Base-by-base conservation (phyloP, 2,797 vertebrate genomes). In the Pitangus sulphuratus region DNA sequence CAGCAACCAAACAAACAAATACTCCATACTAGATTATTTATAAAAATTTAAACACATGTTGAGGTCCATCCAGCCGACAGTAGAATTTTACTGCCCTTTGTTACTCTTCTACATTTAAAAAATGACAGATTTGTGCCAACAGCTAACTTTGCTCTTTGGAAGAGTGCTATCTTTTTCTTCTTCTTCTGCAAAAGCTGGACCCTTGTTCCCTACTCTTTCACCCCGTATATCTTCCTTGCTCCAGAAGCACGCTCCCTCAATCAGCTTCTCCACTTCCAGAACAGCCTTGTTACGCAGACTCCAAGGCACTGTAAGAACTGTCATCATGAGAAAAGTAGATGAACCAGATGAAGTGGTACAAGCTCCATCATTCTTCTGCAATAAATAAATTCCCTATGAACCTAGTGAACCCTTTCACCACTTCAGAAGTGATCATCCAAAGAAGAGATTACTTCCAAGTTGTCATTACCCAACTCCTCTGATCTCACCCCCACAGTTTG, bases 401-500 rank as follows among this genome's bases (percentile, higher is more conserved):
- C n/a, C 14, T 18, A 16, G 3, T 33, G 47, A 70, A 58, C 26
- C 8, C 20, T 65, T 58, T 68, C 26, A 37, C 13, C 9, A 28
- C 33, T 66, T 66, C 31, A 74, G 28, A 53, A 37, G 7, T 0
- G 0, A 26, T 54, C 22, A 31, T 6, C 45, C 40, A 13, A 65
- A 30, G 16, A 71, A 47, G 28, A 47, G 2, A 1, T 56, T 48
- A 11, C 21, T 84, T 84, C 25, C 19, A 80, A 64, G 13, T 53
- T 56, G n/a, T 54, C 37, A 57, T 77, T 65, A 35, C 20, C 30
- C 17, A 26, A 8, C n/a, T 53, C 33, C 30, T 44, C 62, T 31
- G 11, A 5, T 2, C 2, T 3, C 11, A 40, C 8, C 15, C 7
- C 4, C 5, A 12, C 35, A 40, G 5, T 28, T 8, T 44, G 37